These are phyloP conservation scores for Holothuria glaberrima DNA, from an alignment of 35 echinoderm and acorn worm genomes.

Conservation along the genomic window DNA sequence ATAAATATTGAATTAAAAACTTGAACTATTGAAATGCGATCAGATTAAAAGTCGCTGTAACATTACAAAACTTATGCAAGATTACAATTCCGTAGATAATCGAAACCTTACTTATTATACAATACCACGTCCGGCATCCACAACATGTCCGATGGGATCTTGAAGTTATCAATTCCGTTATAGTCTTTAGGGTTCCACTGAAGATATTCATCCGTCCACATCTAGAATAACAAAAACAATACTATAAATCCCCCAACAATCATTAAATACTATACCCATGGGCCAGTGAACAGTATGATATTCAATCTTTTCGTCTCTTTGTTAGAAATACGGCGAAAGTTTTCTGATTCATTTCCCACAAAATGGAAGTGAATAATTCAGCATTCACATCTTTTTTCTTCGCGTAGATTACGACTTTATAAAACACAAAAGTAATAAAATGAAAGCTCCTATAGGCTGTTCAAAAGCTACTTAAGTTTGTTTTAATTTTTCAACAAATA, in stretches of 20 bases:
- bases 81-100: too few species aligned
- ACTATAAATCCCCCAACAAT: background rate
- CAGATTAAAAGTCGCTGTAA: too few species aligned
- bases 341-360: too few species aligned
- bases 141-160: conserved; percentile 67
- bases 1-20: background rate
- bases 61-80: too few species aligned
- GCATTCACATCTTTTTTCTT: too few species aligned
- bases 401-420: background rate
- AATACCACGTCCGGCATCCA: conserved; percentile 92
- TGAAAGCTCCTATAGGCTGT: too few species aligned
- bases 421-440: background rate
- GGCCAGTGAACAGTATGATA: too few species aligned
- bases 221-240: conserved; percentile 57
- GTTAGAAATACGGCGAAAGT: too few species aligned
- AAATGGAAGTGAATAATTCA: too few species aligned
- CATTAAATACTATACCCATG: background rate
- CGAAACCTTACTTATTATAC: conserved; percentile 84
- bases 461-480: too few species aligned
- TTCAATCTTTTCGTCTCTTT: too few species aligned
- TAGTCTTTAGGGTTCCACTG: conserved; percentile 84
- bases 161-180: conserved; percentile 78
- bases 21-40: background rate
- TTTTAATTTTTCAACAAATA: too few species aligned
- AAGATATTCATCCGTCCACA: conserved; percentile 90